These are phyloP conservation scores for Pristionchus entomophagus DNA, from an alignment of 2,888 invertebrate species.

Conservation along the genomic window DNA sequence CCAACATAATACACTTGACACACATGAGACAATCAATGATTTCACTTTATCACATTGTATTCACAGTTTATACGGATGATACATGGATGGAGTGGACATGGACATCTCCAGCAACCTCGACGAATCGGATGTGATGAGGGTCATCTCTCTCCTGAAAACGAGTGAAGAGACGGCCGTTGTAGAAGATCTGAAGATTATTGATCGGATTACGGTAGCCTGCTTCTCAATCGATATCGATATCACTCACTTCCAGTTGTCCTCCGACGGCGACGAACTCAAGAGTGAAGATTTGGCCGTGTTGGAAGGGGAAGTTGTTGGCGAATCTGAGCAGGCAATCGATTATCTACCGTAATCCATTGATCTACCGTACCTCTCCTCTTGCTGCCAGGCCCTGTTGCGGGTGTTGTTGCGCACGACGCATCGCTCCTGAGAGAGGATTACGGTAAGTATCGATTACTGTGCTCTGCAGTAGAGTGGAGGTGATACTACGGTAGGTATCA, in stretches of 20 bases:
- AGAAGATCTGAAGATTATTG: slow-evolving; percentile 51
- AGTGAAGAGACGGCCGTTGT: slow-evolving; percentile 62
- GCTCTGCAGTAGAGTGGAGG: no score
- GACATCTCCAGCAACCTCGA: slow-evolving; percentile 49
- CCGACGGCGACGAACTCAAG: slow-evolving; percentile 60
- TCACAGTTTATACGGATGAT: background rate
- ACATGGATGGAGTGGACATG: slow-evolving; percentile 43
- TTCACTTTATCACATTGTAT: background rate
- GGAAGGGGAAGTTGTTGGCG: slow-evolving; percentile 5
- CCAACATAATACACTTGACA: no score
- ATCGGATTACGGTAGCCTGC: background rate
- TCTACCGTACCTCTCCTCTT: slow-evolving; percentile 61
- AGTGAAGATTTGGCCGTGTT: slow-evolving; percentile 58
- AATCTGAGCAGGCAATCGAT: background rate
- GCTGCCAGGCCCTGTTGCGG: slow-evolving; percentile 81
- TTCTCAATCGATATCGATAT: background rate
- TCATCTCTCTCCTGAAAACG: slow-evolving; percentile 59
- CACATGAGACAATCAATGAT: no score
- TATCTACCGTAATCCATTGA: no score
- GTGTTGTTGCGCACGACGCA: no score
- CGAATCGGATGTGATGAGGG: slow-evolving; percentile 55
- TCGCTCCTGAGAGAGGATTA: slow-evolving; percentile 70
- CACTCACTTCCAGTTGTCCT: slow-evolving; percentile 57
- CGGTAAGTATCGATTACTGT: background rate
- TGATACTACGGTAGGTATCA: background rate